Conservation (phyloP, 37 sponge, comb jelly and placozoan species). For the Bolinopsis microptera region DNA sequence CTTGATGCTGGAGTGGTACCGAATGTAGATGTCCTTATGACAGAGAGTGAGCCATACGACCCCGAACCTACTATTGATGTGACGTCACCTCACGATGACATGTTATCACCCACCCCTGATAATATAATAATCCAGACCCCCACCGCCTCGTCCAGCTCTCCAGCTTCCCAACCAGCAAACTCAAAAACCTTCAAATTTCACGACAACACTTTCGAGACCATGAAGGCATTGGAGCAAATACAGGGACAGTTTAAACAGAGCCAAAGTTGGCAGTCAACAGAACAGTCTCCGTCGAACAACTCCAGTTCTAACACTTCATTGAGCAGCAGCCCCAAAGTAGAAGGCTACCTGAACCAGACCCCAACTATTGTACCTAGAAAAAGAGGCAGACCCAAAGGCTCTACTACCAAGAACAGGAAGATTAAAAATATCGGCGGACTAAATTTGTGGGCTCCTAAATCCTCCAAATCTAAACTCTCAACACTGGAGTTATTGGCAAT, state of each 20-base stretch:
- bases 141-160: background rate
- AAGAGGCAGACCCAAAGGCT: constrained; percentile 3
- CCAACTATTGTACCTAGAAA: background rate
- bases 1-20: constrained; percentile 1
- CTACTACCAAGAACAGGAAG: background rate
- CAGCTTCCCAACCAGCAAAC: background rate
- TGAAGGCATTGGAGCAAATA: background rate
- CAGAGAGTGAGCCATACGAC: background rate
- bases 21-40: background rate
- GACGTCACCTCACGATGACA: background rate
- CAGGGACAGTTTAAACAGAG: background rate
- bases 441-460: constrained; percentile 2
- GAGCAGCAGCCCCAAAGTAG: background rate
- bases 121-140: background rate
- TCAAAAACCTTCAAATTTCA: background rate
- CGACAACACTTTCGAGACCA: background rate
- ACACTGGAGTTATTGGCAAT: background rate
- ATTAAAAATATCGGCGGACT: background rate
- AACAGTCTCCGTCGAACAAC: background rate
- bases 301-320: background rate
- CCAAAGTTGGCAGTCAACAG: background rate
- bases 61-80: background rate
- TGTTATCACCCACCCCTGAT: background rate
- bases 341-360: background rate
- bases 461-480: background rate